Base-by-base conservation (phyloP, 2,888 invertebrate genomes). In the Hyposoter didymator region DNA sequence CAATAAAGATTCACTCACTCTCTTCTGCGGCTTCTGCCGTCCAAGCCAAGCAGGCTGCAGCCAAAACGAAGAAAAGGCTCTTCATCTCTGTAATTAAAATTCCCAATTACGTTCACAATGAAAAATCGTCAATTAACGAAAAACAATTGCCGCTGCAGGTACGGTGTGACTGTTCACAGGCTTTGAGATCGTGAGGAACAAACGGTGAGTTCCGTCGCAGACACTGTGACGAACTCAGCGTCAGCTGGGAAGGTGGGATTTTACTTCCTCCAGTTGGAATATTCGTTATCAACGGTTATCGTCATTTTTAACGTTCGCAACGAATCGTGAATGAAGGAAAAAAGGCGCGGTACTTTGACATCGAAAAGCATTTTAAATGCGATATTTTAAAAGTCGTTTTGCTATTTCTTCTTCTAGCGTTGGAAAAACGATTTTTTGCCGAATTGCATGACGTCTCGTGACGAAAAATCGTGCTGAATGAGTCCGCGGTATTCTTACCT, bases 11-110 rank as follows among this genome's bases (percentile, higher is more conserved):
- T 22, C 72, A 89, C 90, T 90, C 84, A 90, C 90, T 84, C 2
- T 84, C 83, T 3, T 73, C 80, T 0, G 32, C 64, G 3, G 45
- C 67, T 10, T 74, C 55, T 12, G 64, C 84, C 43, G 78, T 80
- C 45, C 87, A 19, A 39, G 87, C 85, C 69, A 88, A 47, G 5
- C 87, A 78, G 17, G 83, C 84, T 17, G 72, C 78, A 5, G 88
- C 74, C 8, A 89, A 22, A 0, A 82, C 2, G 70, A 78, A 47
- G 64, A 88, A 47, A 64, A 88, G 73, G 76, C 45, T 47, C 39
- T 87, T 89, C 91, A 90, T 90, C 49, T 73, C 90, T 90, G 73
- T 1, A 79, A 84, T n/a, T n/a, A 67, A 32, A 73, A 78, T 59
- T 3, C 7, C 4, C 8, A 19, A 73, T 32, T 32, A 73, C 45